These are phyloP conservation scores for Momotus momota DNA, from an alignment of 2,797 vertebrate species.

Conservation along the genomic window DNA sequence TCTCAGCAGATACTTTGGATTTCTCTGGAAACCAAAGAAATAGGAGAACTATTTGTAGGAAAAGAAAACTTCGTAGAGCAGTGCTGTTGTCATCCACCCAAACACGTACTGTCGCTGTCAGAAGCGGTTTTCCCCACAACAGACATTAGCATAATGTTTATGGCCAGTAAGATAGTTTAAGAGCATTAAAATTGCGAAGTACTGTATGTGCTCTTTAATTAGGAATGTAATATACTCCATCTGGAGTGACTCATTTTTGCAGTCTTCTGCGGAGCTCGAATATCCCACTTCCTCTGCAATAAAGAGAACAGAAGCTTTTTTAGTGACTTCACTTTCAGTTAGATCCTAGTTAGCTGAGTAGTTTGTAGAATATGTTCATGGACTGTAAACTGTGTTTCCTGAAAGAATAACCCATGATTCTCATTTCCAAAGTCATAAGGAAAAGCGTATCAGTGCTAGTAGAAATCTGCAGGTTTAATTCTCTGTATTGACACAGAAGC, in stretches of 20 bases:
- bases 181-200: constrained; percentile 53
- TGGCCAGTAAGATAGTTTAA: constrained; percentile 65
- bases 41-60: background rate
- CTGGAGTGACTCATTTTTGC: constrained; percentile 68
- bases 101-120: constrained; percentile 7
- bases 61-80: constrained; percentile 18
- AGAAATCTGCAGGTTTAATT: background rate
- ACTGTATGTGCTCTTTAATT: constrained; percentile 69
- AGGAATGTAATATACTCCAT: constrained; percentile 62
- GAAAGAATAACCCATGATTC: background rate
- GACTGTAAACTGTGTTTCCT: background rate
- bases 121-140: constrained; percentile 36
- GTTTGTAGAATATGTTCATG: background rate
- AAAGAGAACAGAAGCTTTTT: background rate
- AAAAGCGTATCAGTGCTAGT: background rate
- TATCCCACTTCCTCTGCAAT: background rate
- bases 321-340: constrained; percentile 21
- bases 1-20: background rate
- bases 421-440: background rate
- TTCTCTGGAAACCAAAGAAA: constrained; percentile 28
- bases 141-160: constrained; percentile 71
- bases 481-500: background rate
- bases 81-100: constrained; percentile 52
- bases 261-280: constrained; percentile 46
- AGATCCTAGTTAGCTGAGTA: background rate